These are phyloP conservation scores for Eupithecia tripunctaria DNA, from an alignment of 2,888 invertebrate genomes.

Conservation along the genomic window DNA sequence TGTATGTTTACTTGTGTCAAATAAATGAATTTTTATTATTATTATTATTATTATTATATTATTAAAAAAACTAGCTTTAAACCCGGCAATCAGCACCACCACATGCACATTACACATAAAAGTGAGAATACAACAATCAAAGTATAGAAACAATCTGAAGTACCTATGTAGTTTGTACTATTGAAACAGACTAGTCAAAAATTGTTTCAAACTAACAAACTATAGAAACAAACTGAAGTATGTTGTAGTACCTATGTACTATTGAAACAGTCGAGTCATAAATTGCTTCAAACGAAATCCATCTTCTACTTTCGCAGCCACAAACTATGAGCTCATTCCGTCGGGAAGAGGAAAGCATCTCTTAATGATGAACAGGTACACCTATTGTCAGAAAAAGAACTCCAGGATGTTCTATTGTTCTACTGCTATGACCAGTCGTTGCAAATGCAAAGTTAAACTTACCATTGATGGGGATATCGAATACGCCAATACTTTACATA, in stretches of 20 bases:
- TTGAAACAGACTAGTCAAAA: neutral
- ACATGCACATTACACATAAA: too few relatives aligned
- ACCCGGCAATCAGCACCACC: too few relatives aligned
- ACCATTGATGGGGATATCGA: neutral
- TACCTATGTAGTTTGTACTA: too few relatives aligned
- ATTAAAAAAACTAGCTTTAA: too few relatives aligned
- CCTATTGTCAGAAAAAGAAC: constrained; percentile 15
- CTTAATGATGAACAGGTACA: constrained; percentile 17
- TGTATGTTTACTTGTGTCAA: too few relatives aligned
- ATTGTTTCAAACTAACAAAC: neutral
- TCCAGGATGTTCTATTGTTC: neutral
- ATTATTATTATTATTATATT: too few relatives aligned
- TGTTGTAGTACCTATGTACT: too few relatives aligned
- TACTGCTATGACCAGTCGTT: neutral
- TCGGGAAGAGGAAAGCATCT: constrained; percentile 15
- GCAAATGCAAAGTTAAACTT: constrained; percentile 8
- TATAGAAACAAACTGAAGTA: too few relatives aligned
- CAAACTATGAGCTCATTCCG: constrained; percentile 16
- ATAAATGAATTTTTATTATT: too few relatives aligned
- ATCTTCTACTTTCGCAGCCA: neutral
- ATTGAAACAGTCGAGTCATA: neutral
- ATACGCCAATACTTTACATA: neutral
- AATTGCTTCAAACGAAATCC: neutral
- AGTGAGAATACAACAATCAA: too few relatives aligned
- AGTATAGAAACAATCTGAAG: too few relatives aligned